Evolutionary conservation across 2,888 invertebrate species (phyloP).

Genomic region (Patella ulyssiponensis): DNA sequence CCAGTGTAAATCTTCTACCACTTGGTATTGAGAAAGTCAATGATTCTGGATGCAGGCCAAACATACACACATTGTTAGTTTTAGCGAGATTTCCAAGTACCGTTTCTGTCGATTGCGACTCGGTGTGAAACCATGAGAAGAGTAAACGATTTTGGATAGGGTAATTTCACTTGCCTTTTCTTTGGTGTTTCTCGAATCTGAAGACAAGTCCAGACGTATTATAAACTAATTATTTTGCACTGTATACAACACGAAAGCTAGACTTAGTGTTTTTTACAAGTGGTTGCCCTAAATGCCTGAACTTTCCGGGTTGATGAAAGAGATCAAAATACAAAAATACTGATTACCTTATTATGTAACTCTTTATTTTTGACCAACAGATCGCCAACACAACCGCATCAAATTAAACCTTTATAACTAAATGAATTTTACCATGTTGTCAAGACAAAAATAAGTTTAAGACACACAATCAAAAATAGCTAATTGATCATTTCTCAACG

Average conservation of each 20-base stretch:
- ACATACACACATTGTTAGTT: slow-evolving; percentile 31
- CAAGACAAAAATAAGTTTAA: no score
- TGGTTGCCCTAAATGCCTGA: slow-evolving; percentile 3
- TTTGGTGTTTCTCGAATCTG: slow-evolving; percentile 14
- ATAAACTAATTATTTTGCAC: slow-evolving; percentile 13
- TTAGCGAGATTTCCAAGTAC: slow-evolving; percentile 24
- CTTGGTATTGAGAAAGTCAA: slow-evolving; percentile 26
- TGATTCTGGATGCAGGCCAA: slow-evolving; percentile 28
- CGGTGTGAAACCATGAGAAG: slow-evolving; percentile 21
- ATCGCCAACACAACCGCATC: no score
- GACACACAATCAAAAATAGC: no score
- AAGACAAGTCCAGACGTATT: slow-evolving; percentile 12
- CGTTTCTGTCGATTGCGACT: slow-evolving; percentile 24
- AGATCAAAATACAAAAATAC: no score
- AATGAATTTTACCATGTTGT: no score
- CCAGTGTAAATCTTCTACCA: slow-evolving; percentile 26
- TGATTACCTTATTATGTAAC: no score
- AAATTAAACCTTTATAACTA: no score
- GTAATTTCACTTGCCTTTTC: slow-evolving; percentile 22
- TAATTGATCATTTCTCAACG: no score
- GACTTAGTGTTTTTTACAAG: slow-evolving; percentile 6
- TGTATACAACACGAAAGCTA: not conserved
- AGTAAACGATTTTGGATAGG: slow-evolving; percentile 29
- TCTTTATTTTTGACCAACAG: no score
- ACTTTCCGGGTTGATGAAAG: no score